phyloP scores from a whole-genome alignment of 2,797 vertebrate genomes.

The Adelosebastes latens region DNA sequence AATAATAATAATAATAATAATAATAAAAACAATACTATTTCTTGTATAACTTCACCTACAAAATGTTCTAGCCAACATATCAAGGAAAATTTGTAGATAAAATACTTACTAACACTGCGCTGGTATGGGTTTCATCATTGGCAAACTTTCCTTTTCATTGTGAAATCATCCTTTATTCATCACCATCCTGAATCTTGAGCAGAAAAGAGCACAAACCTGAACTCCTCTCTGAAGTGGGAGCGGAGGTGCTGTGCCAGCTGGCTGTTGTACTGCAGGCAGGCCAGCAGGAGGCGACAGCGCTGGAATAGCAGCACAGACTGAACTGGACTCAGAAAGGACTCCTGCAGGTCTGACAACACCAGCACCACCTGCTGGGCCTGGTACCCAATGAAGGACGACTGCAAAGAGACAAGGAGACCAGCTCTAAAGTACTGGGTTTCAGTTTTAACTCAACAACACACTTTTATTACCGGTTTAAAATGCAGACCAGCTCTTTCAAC shows the following conservation, averaged over 20 bases:
- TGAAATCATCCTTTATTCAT: neutral
- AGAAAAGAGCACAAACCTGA: constrained; percentile 75
- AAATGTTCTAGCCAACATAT: too few relatives aligned
- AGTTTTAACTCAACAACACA: neutral
- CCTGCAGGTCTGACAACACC: constrained; percentile 64
- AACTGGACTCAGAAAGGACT: constrained; percentile 64
- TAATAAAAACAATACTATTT: neutral
- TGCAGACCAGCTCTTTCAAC: neutral
- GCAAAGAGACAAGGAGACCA: neutral
- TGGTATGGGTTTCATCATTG: neutral
- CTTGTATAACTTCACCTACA: too few relatives aligned
- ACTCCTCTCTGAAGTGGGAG: constrained; percentile 81
- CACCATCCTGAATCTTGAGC: neutral
- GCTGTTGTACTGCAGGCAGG: constrained; percentile 80
- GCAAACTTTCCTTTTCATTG: neutral
- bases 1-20: neutral
- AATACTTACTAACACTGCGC: neutral
- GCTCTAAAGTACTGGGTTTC: neutral
- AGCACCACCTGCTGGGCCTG: constrained; percentile 78
- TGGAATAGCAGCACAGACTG: constrained; percentile 84
- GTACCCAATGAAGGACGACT: constrained; percentile 80
- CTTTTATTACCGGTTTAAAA: neutral
- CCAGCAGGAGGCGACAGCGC: constrained; percentile 83
- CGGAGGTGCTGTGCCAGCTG: constrained; percentile 76
- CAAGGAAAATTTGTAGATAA: neutral